Percentiles rank a stretch among this genome's conserved stretches.
These are phyloP conservation scores for Trematomus bernacchii DNA, from an alignment of 2,797 vertebrate species.

Conservation along the genomic window DNA sequence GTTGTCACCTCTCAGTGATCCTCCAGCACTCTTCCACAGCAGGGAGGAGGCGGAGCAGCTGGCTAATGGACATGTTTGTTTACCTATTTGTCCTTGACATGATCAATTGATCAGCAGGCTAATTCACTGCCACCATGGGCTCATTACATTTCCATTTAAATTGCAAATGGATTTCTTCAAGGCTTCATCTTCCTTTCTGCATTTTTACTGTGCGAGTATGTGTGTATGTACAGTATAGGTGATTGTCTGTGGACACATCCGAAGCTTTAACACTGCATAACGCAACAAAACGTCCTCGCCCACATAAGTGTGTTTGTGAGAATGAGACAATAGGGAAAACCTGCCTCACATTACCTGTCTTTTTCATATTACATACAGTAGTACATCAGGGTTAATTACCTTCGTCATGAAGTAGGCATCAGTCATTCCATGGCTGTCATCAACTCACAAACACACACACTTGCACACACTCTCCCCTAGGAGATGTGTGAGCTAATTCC, in stretches of 20 bases:
- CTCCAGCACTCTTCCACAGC: conserved; percentile 72
- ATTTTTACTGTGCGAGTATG: conserved; percentile 26
- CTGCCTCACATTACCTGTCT: not conserved
- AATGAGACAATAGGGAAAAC: conserved; percentile 3
- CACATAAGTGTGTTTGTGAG: conserved; percentile 9
- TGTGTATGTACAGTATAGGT: conserved; percentile 51
- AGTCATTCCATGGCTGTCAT: conserved; percentile 54
- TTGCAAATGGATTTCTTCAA: conserved; percentile 85
- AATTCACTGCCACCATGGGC: conserved; percentile 88
- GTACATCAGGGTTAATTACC: conserved; percentile 61
- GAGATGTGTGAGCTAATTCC: conserved; percentile 70
- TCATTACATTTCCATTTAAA: conserved; percentile 89
- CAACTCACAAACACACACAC: conserved; percentile 14
- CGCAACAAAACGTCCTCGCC: not conserved
- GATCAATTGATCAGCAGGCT: conserved; percentile 91
- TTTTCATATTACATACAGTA: not conserved
- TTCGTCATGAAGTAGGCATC: conserved; percentile 61
- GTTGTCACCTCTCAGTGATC: conserved; percentile 64
- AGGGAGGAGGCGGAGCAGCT: conserved; percentile 75
- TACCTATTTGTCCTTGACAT: conserved; percentile 89
- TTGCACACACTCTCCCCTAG: conserved; percentile 37
- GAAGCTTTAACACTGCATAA: conserved; percentile 3
- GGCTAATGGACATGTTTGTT: conserved; percentile 90
- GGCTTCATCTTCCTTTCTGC: conserved; percentile 63
- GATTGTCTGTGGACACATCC: conserved; percentile 13